These are phyloP conservation scores for Diloba caeruleocephala DNA, from an alignment of 2,888 invertebrate genomes.

Conservation along the genomic window DNA sequence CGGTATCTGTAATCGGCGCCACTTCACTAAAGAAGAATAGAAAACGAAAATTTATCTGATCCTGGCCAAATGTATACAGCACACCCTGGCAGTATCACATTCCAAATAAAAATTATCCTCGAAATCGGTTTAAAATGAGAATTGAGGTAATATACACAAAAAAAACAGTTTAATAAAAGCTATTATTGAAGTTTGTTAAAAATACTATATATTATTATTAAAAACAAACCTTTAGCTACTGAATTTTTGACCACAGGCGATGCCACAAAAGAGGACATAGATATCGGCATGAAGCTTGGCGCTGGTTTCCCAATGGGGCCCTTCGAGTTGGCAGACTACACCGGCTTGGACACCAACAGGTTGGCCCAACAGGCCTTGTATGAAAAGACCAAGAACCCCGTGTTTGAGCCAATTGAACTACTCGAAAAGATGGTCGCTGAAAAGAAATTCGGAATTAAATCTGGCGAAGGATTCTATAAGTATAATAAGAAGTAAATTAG, in stretches of 20 bases:
- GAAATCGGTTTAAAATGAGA: no score
- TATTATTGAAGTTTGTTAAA: no score
- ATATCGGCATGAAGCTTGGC: conserved; percentile 96
- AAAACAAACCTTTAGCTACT: no score
- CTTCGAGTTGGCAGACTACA: conserved; percentile 90
- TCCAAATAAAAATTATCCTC: no score
- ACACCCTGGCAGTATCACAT: no score
- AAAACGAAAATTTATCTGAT: no score
- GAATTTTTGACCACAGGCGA: conserved; percentile 82
- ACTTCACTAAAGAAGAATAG: no score
- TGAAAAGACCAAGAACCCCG: conserved; percentile 78
- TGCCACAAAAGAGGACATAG: conserved; percentile 93
- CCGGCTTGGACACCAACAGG: conserved; percentile 94
- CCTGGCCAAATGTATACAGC: no score
- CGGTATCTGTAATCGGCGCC: no score
- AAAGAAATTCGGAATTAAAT: conserved; percentile 94
- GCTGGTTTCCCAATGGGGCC: conserved; percentile 98
- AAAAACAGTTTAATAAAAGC: no score
- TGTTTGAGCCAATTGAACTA: conserved; percentile 72
- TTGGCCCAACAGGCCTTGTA: conserved; percentile 93
- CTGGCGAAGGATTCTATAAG: conserved; percentile 93
- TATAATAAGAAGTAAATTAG: conserved; percentile 39
- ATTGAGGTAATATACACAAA: no score
- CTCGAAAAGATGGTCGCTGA: conserved; percentile 92
- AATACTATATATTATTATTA: no score